Percentiles rank a stretch among this genome's conserved stretches.
phyloP scores from a whole-genome alignment of 1,140 invertebrate genomes.

The Cataglyphis hispanica region DNA sequence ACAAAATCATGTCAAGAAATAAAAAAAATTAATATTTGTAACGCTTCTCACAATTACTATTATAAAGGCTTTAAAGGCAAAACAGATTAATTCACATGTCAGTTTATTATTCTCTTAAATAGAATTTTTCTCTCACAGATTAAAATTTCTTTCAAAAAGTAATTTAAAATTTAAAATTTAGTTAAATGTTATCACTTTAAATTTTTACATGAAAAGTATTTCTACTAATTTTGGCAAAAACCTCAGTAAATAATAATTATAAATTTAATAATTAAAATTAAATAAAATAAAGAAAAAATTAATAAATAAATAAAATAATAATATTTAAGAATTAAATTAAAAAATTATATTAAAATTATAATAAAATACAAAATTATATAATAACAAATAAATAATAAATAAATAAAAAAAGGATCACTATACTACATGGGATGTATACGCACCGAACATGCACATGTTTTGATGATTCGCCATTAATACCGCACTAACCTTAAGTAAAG shows the following conservation, averaged over 20 bases:
- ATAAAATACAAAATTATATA: too few species aligned
- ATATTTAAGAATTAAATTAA: too few species aligned
- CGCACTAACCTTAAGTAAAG: constrained; percentile 70
- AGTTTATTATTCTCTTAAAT: neutral
- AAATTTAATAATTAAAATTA: too few species aligned
- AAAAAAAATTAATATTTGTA: neutral
- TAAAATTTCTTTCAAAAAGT: neutral
- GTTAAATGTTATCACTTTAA: neutral
- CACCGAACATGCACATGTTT: constrained; percentile 22
- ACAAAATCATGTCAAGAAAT: neutral
- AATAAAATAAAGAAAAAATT: too few species aligned
- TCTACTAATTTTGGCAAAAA: neutral
- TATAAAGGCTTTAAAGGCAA: neutral
- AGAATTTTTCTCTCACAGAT: neutral
- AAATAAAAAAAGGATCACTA: neutral
- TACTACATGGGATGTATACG: constrained; percentile 6
- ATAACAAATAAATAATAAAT: too few species aligned
- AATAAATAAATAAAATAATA: too few species aligned
- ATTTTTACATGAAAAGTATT: neutral
- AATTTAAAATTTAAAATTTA: constrained; percentile 9
- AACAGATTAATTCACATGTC: neutral
- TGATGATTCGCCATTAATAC: constrained; percentile 62
- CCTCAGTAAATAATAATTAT: neutral
- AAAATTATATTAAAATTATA: too few species aligned
- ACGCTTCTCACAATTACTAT: neutral